Conservation (phyloP, 2,113 vertebrate genomes). For the Lamprologus lemairii region DNA sequence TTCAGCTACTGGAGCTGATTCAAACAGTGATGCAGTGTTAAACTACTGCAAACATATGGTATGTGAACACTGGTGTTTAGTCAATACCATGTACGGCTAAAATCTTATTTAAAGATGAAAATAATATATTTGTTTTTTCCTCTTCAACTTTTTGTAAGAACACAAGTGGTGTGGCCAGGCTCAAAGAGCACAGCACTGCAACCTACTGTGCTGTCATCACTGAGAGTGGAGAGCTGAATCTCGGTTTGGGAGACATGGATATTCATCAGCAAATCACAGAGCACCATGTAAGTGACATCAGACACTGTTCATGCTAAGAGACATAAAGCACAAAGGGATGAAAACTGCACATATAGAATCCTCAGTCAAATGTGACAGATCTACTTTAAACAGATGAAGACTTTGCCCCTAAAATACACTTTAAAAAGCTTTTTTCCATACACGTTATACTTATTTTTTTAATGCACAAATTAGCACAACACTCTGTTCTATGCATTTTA, state of each 20-base stretch:
- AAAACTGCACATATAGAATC: neutral
- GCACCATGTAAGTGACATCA: constrained; percentile 72
- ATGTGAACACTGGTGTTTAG: neutral
- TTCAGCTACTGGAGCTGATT: constrained; percentile 80
- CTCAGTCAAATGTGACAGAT: neutral
- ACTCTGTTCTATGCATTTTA: neutral
- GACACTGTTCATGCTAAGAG: neutral
- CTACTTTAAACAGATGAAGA: neutral
- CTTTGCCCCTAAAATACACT: neutral
- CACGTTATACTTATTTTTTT: neutral
- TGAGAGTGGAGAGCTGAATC: constrained; percentile 75
- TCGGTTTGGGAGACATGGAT: constrained; percentile 86
- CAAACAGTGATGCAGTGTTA: constrained; percentile 73
- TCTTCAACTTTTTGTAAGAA: constrained; percentile 48
- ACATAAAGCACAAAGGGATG: neutral
- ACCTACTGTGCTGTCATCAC: constrained; percentile 72
- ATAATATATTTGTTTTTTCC: neutral
- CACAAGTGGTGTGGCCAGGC: constrained; percentile 56
- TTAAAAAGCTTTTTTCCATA: neutral
- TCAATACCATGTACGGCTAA: neutral
- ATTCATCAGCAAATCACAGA: constrained; percentile 82
- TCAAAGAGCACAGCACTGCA: constrained; percentile 65
- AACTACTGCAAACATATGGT: constrained; percentile 84
- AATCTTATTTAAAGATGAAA: neutral
- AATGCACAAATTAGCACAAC: neutral